These are phyloP conservation scores for Aulostomus chinensis DNA, from an alignment of 2,797 vertebrate species.

Conservation along the genomic window DNA sequence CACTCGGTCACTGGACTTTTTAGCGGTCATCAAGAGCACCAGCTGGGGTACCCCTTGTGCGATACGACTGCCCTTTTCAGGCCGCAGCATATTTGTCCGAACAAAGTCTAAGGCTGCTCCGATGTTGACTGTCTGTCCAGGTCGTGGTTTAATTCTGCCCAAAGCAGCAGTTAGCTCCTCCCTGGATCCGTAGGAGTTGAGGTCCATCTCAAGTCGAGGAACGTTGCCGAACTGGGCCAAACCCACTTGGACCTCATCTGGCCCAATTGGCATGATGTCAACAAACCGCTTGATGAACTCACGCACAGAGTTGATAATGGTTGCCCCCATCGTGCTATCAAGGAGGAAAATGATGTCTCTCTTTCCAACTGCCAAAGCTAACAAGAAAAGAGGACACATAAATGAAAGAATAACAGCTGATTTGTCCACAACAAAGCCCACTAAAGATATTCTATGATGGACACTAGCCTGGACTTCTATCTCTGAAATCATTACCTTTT, in stretches of 20 bases:
- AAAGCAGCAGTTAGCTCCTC: constrained; percentile 73
- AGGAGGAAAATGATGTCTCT: constrained; percentile 96
- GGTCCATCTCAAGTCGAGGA: constrained; percentile 85
- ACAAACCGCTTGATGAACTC: constrained; percentile 87
- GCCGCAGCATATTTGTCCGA: constrained; percentile 82
- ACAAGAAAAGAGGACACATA: constrained; percentile 46
- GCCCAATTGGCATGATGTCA: constrained; percentile 87
- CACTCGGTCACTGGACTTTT: constrained; percentile 86
- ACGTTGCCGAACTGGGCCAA: constrained; percentile 83
- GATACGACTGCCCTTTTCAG: constrained; percentile 83
- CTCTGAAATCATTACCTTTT: too few species aligned
- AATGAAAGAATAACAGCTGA: constrained; percentile 2
- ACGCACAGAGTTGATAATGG: constrained; percentile 78
- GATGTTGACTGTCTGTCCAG: constrained; percentile 74
- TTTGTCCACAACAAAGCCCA: neutral
- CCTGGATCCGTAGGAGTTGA: constrained; percentile 79
- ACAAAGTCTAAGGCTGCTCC: constrained; percentile 89
- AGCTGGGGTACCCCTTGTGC: constrained; percentile 84
- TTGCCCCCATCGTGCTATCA: constrained; percentile 87
- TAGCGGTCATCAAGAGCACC: constrained; percentile 87
- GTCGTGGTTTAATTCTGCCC: constrained; percentile 76
- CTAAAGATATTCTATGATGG: neutral
- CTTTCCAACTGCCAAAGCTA: constrained; percentile 87
- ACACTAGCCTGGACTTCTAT: too few species aligned
- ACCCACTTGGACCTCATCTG: constrained; percentile 87